Percentiles rank a stretch among this genome's conserved stretches.
Conservation (phyloP, 2,888 invertebrate genomes). For the Scotopteryx bipunctaria region DNA sequence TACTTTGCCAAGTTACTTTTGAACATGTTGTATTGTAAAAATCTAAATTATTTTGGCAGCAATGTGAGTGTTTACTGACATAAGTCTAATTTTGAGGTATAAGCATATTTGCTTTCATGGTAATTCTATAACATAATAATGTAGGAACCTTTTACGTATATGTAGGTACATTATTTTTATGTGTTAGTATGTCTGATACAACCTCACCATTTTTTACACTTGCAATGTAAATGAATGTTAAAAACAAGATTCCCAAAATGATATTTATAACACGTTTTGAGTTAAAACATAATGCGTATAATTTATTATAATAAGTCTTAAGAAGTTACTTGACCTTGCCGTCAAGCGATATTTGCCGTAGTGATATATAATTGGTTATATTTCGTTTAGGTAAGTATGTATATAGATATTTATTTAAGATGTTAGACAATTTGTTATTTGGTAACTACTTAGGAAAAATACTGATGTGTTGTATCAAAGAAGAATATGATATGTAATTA, state of each 20-base stretch:
- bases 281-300: background rate
- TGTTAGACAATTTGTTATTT: too few relatives aligned
- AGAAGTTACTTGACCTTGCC: constrained; percentile 9
- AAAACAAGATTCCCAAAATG: constrained; percentile 2
- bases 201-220: background rate
- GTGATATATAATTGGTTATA: background rate
- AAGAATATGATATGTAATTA: too few relatives aligned
- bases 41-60: too few relatives aligned
- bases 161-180: background rate
- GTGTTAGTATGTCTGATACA: background rate
- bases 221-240: background rate
- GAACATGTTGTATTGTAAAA: too few relatives aligned
- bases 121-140: too few relatives aligned
- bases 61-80: too few relatives aligned
- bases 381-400: background rate
- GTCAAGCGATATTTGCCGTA: background rate
- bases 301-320: constrained; percentile 3
- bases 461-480: too few relatives aligned
- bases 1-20: too few relatives aligned
- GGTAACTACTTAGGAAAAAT: too few relatives aligned
- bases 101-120: too few relatives aligned
- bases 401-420: background rate
- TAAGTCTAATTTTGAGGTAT: too few relatives aligned
- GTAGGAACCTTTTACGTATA: too few relatives aligned
- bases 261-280: constrained; percentile 12